Evolutionary conservation across 2,797 vertebrate genomes (phyloP).

Genomic region (Sternotherus odoratus): DNA sequence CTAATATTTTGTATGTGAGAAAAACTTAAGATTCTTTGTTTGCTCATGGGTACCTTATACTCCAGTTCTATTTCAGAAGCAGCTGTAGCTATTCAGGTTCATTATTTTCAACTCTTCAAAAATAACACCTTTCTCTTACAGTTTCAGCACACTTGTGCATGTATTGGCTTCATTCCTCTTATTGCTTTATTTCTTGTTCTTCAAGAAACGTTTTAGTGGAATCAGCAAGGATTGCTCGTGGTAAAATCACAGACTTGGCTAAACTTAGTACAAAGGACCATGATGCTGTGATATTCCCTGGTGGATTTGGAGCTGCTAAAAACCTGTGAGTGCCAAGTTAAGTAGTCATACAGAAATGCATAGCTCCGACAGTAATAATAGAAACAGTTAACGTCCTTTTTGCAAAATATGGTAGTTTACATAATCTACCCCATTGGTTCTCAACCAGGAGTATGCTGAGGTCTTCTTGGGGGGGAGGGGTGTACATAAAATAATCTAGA

Average conservation of each 20-base stretch:
- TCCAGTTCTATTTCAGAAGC: not conserved
- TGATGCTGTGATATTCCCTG: conserved; percentile 89
- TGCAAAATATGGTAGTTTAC: not conserved
- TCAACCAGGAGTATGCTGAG: no score
- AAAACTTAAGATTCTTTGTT: not conserved
- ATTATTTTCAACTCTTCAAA: not conserved
- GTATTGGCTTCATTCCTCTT: not conserved
- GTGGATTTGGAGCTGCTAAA: conserved; percentile 90
- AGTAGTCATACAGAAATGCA: not conserved
- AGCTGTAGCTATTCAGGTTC: not conserved
- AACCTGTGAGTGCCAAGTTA: conserved; percentile 83
- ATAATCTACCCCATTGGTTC: not conserved
- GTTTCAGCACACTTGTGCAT: not conserved
- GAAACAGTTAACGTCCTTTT: not conserved
- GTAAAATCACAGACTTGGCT: conserved; percentile 83
- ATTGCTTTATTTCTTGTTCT: conserved; percentile 13
- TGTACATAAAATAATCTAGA: no score
- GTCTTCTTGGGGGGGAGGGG: no score
- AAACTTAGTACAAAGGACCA: conserved; percentile 80
- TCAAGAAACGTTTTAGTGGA: conserved; percentile 87
- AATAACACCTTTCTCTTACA: not conserved
- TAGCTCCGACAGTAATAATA: not conserved
- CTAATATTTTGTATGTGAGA: not conserved
- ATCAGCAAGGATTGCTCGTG: conserved; percentile 89
- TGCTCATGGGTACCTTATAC: not conserved